Conservation (phyloP, 2,797 vertebrate genomes). For the Sandelia bainsii region DNA sequence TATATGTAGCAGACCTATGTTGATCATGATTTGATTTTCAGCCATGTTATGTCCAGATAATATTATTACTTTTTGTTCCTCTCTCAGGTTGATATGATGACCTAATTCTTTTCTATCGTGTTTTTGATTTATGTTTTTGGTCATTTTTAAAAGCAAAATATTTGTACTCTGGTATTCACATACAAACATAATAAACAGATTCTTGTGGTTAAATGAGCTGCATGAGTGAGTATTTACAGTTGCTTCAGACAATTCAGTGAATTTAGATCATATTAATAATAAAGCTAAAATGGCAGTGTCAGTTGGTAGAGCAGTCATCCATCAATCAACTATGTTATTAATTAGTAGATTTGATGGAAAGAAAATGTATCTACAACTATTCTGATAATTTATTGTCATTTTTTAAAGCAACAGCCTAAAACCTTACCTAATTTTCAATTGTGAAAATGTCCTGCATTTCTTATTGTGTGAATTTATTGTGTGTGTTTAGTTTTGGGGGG, state of each 20-base stretch:
- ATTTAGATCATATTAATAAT: no score
- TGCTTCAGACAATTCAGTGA: accelerated
- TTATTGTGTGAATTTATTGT: no score
- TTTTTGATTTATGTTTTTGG: slow-evolving; percentile 75
- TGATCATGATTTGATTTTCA: slow-evolving; percentile 76
- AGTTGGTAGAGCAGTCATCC: no score
- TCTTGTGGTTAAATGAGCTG: slow-evolving; percentile 66
- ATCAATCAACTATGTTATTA: no score
- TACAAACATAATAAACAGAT: slow-evolving; percentile 80
- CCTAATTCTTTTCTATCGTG: slow-evolving; percentile 75
- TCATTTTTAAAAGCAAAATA: slow-evolving; percentile 80
- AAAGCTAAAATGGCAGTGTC: no score
- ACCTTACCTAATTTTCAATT: no score
- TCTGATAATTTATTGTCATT: no score
- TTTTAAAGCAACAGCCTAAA: no score
- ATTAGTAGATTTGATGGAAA: no score
- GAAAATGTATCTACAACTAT: no score
- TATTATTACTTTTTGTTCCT: slow-evolving; percentile 77
- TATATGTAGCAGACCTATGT: slow-evolving; percentile 82
- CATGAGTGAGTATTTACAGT: background rate
- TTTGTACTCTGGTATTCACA: slow-evolving; percentile 82
- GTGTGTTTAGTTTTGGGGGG: no score
- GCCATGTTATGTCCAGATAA: slow-evolving; percentile 70
- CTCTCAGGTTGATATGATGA: slow-evolving; percentile 81
- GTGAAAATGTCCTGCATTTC: no score